These are phyloP conservation scores for Ichneumon xanthorius DNA, from an alignment of 2,888 invertebrate species.

Conservation along the genomic window DNA sequence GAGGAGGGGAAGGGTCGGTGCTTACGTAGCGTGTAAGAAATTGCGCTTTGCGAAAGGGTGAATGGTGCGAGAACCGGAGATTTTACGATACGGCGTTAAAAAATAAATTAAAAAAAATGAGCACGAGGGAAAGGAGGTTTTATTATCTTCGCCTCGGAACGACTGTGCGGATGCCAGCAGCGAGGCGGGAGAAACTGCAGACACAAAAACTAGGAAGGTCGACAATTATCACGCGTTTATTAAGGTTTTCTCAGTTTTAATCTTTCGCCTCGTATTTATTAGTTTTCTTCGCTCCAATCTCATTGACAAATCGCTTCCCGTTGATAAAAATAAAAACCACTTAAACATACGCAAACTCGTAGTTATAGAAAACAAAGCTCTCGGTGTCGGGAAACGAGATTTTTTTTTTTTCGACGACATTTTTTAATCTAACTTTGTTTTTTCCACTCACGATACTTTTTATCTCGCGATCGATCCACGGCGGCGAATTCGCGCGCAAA, in stretches of 20 bases:
- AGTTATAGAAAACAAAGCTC: constrained; percentile 9
- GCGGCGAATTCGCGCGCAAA: background rate
- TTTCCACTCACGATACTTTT: background rate
- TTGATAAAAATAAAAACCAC: constrained; percentile 26
- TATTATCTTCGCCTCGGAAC: constrained; percentile 11
- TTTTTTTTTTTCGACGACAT: background rate
- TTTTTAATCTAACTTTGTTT: background rate
- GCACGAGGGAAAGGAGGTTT: constrained; percentile 4
- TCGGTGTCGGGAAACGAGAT: constrained; percentile 3
- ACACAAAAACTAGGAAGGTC: constrained; percentile 13
- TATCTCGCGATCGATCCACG: background rate
- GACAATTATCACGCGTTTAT: constrained; percentile 56
- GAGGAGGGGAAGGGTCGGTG: background rate
- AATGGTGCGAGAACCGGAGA: background rate
- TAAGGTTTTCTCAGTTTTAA: constrained; percentile 40
- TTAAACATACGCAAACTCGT: constrained; percentile 14
- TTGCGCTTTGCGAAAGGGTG: background rate
- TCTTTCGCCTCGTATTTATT: background rate
- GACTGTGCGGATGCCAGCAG: constrained; percentile 5
- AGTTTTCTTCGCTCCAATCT: constrained; percentile 15
- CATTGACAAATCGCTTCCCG: background rate
- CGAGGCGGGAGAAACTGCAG: background rate
- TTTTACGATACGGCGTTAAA: constrained; percentile 24
- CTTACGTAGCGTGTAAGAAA: background rate
- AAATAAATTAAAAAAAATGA: background rate